phyloP scores from a whole-genome alignment of 2,888 invertebrate species.

The Sesia bembeciformis region DNA sequence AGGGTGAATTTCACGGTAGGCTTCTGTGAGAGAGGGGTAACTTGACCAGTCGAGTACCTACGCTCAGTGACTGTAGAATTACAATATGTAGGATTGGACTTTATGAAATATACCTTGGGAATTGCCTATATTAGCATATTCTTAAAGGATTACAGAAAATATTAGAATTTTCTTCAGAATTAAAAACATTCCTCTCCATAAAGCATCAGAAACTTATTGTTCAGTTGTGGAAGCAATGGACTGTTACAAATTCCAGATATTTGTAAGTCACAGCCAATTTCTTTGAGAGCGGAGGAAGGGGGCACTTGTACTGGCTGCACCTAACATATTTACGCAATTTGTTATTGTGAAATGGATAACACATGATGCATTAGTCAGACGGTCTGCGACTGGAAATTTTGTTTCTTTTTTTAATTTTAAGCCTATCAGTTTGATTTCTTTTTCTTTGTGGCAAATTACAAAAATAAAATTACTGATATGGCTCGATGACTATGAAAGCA shows the following conservation, averaged over 20 bases:
- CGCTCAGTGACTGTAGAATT: too few relatives aligned
- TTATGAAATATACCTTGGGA: too few relatives aligned
- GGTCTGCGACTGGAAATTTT: neutral
- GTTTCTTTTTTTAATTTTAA: neutral
- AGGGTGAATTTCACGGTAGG: too few relatives aligned
- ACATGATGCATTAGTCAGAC: neutral
- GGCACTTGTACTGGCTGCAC: neutral
- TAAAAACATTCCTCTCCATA: neutral
- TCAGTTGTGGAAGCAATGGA: constrained; percentile 29
- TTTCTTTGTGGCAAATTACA: neutral
- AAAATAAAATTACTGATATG: too few relatives aligned
- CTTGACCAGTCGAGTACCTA: too few relatives aligned
- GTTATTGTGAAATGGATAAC: neutral
- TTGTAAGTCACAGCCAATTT: constrained; percentile 32
- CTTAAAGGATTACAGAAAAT: neutral
- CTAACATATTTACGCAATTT: neutral
- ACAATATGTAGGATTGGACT: too few relatives aligned
- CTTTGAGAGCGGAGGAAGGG: constrained; percentile 16
- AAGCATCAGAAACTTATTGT: constrained; percentile 29
- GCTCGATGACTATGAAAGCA: too few relatives aligned
- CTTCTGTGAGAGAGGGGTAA: too few relatives aligned
- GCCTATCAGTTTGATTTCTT: neutral
- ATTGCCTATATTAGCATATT: too few relatives aligned
- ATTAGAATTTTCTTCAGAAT: neutral
- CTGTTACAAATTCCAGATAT: constrained; percentile 30